Base-by-base conservation (phyloP, 2,888 invertebrate species). In the Drosophila yooni region DNA sequence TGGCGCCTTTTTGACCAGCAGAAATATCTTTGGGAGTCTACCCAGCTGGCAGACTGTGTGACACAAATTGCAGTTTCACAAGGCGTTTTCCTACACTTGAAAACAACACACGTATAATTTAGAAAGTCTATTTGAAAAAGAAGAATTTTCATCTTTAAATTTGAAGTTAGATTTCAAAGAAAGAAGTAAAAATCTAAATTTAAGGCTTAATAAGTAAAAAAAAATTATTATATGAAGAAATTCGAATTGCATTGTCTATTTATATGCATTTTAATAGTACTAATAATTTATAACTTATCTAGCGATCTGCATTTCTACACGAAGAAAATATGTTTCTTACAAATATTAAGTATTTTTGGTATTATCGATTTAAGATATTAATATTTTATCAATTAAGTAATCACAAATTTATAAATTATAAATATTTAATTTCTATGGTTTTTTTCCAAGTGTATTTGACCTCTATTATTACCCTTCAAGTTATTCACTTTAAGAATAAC, bases 1-100 rank as follows among this genome's bases (percentile, higher is more conserved):
- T 90, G 90, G 90, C 84, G 84, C 89, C 84, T 82, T 85, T 88
- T 88, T 81, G 84, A 50, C 69, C 62, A 70, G 18, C 38, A 25
- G 27, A 57, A 34, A 48, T 67, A 31, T 74, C 52, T 27, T 57
- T 69, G 18, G 52, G 27, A 68, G 29, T 56, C 50, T 57, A 50
- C 57, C 36, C 46, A 74, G 63, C 73, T 70, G 72, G 63, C 73
- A 62, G 27, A 18, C 51, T 52, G 68, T 38, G 38, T 27, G 36
- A 36, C 53, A 40, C 57, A 62, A 76, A 66, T 67, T 67, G 67
- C 65, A 65, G 27, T 67, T 51, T n/a, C 18, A 51, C 46, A n/a
- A 51, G 51, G 29, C 51, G 29, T 29, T 51, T 51, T 29, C 29
- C 51, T 29, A 51, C 51, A 29, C 27, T 29, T 29, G 29, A 18